Evolutionary conservation across 2,888 invertebrate genomes (phyloP), one percentile per base, ranked within the genome.

Genomic region (Trypoxylon attenuatum): DNA sequence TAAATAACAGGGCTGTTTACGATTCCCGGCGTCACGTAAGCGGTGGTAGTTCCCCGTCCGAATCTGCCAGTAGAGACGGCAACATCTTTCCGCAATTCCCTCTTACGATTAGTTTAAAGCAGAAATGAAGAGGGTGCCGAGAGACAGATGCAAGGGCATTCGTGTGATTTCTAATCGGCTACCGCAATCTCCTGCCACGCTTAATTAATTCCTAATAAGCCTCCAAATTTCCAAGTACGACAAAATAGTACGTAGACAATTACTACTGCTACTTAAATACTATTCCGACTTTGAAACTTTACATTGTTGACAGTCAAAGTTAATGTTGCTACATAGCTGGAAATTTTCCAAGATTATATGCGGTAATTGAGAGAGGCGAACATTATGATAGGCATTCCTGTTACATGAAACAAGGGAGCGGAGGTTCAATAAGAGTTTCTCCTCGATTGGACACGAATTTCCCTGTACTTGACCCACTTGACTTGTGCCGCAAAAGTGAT

Each of bases 51-150:
- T 58, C 66, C 21, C 49, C 64, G 27, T 25, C 54, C 45, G 54
- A 71, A 49, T 52, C 62, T 56, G 62, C 69, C 79, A 71, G 80
- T 77, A 80, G 70, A 57, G 73, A 58, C 76, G 84, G 86, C 86
- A 81, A 84, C 86, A 87, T 86, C 85, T 86, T 86, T 85, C 82
- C 84, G 83, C 85, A 85, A 86, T 83, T 78, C 71, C 75, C 71
- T 65, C 64, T 64, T 53, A 6, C 15, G 13, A 33, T 33, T 33
- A 69, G 60, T 50, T 68, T 65, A 60, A 63, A 72, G 54, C n/a
- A n/a, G 50, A 15, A 41, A 22, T 25, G 13, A 19, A 25, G 25
- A 29, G n/a, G 49, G 45, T 38, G n/a, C n/a, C n/a, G n/a, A n/a
- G n/a, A n/a, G n/a, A n/a, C n/a, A 43, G 53, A 57, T 45, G 45